Evolutionary conservation across 1,140 invertebrate genomes (phyloP).

Genomic region (Diuraphis noxia): DNA sequence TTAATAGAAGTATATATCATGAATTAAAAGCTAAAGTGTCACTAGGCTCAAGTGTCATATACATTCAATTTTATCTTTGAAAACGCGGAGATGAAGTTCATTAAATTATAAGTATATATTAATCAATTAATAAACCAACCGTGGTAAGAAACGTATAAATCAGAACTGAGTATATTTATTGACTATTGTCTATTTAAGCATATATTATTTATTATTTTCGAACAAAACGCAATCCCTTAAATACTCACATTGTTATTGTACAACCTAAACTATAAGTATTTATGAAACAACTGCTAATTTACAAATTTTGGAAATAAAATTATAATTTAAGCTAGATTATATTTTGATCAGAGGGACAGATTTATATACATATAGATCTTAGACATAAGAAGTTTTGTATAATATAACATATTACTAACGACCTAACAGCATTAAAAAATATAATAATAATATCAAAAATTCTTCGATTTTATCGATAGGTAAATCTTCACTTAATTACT

Average conservation of each 20-base stretch:
- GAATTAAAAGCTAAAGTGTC: no score
- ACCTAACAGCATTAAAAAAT: background rate
- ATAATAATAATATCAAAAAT: background rate
- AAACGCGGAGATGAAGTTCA: no score
- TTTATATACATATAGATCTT: background rate
- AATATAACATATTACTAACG: background rate
- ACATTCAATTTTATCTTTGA: no score
- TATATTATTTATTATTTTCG: background rate
- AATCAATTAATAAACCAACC: no score
- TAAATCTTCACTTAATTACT: background rate
- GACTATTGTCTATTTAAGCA: background rate
- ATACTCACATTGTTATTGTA: background rate
- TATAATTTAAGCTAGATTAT: background rate
- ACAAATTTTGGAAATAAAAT: background rate
- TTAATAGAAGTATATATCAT: no score
- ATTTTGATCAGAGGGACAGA: background rate
- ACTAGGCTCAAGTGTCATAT: no score
- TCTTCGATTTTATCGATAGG: background rate
- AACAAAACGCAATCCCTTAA: background rate
- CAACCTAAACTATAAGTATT: no score
- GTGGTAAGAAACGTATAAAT: no score
- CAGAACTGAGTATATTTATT: no score
- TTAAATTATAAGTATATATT: no score
- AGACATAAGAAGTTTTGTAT: no score
- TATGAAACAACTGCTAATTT: background rate